A percentile compares a stretch with the other conserved stretches of the same genome.
Conservation (phyloP, 2,113 vertebrate genomes). For the Brachypteracias leptosomus region DNA sequence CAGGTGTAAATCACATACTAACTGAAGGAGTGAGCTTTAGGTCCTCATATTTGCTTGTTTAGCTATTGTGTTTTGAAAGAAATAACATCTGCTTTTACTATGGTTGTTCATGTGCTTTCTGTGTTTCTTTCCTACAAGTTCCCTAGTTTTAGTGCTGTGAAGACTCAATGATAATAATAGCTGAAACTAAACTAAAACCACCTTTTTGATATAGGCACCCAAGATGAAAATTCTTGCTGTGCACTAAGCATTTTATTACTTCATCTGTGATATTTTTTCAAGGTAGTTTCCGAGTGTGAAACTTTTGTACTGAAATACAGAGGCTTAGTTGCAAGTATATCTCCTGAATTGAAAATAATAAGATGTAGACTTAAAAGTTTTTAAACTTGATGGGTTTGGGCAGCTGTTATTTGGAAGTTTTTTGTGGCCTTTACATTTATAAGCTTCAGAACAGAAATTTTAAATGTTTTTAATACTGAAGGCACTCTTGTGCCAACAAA, state of each 20-base stretch:
- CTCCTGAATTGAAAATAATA: background rate
- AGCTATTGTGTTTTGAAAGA: background rate
- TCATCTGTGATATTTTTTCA: background rate
- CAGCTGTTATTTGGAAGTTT: background rate
- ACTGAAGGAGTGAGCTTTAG: background rate
- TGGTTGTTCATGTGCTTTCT: background rate
- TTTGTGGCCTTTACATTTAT: background rate
- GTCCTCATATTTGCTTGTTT: background rate
- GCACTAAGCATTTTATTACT: background rate
- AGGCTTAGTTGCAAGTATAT: background rate
- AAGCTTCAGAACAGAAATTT: background rate
- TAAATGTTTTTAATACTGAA: background rate
- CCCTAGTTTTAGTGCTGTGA: background rate
- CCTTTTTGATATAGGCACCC: background rate
- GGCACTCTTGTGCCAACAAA: background rate
- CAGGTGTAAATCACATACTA: background rate
- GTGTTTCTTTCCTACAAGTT: background rate
- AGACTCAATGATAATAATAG: background rate
- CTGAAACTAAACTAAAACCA: background rate
- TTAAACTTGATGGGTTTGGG: background rate
- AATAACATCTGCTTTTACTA: background rate
- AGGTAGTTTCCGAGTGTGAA: background rate
- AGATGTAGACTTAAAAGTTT: background rate
- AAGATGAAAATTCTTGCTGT: background rate
- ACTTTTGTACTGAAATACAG: background rate